Percentiles rank a stretch among this genome's conserved stretches.
phyloP scores from a whole-genome alignment of 2,113 vertebrate genomes.

The Ammodytes marinus region DNA sequence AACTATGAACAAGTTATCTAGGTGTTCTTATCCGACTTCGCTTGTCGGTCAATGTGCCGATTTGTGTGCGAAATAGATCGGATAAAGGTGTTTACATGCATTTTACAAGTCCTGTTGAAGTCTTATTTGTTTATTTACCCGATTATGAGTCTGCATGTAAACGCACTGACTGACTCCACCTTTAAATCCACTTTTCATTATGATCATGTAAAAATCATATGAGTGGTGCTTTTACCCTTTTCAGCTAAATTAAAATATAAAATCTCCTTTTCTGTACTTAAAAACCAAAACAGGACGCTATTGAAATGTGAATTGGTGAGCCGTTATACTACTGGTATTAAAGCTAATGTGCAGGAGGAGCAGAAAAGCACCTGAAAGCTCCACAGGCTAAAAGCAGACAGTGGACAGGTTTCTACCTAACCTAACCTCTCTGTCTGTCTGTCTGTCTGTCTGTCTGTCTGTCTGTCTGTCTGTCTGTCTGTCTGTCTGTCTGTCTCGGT shows the following conservation, averaged over 20 bases:
- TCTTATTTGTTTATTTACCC: too few species aligned
- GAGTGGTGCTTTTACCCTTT: not conserved
- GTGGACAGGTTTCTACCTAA: conserved; percentile 50
- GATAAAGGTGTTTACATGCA: too few species aligned
- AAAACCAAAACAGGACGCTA: conserved; percentile 1
- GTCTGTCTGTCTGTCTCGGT: conserved; percentile 12
- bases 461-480: too few species aligned
- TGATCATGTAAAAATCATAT: not conserved
- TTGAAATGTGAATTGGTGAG: conserved; percentile 26
- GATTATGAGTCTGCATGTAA: too few species aligned
- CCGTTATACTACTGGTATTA: not conserved
- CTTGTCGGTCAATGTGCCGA: too few species aligned
- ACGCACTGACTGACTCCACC: not conserved
- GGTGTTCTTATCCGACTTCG: too few species aligned
- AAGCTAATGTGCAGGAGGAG: conserved; percentile 83
- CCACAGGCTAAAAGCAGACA: conserved; percentile 25
- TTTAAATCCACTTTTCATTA: not conserved
- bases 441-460: too few species aligned
- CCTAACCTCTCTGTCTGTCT: not conserved
- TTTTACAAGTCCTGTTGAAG: too few species aligned
- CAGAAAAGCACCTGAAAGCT: conserved; percentile 60
- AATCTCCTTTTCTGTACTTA: not conserved
- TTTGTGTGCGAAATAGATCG: too few species aligned
- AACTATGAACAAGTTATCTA: too few species aligned
- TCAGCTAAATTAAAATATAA: not conserved